Percentiles rank a stretch among this genome's conserved stretches.
Evolutionary conservation across 2,888 invertebrate genomes (phyloP).

Genomic region (Emmelina monodactyla): DNA sequence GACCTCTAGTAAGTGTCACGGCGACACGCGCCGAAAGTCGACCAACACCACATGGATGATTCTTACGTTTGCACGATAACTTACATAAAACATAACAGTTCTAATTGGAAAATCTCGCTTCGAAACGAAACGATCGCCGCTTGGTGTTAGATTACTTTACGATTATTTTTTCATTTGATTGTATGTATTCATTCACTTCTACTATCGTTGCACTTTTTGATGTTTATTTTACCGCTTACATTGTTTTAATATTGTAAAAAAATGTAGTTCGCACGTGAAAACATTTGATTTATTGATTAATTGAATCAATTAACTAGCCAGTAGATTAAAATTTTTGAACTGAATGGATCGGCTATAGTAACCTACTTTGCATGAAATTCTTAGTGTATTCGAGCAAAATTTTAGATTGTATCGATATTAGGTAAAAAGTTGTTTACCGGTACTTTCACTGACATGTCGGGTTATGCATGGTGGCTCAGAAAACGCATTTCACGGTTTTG

Average conservation of each 20-base stretch:
- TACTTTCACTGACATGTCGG: too few relatives aligned
- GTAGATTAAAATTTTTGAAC: slow-evolving; percentile 46
- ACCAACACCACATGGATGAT: slow-evolving; percentile 57
- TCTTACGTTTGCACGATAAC: slow-evolving; percentile 58
- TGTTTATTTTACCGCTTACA: slow-evolving; percentile 39
- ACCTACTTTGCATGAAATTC: slow-evolving; percentile 42
- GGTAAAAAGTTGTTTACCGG: background rate
- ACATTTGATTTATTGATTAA: slow-evolving; percentile 28
- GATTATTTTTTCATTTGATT: slow-evolving; percentile 30
- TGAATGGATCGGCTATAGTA: slow-evolving; percentile 38
- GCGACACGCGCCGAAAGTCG: slow-evolving; percentile 45
- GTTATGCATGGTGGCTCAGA: background rate
- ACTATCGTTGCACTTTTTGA: slow-evolving; percentile 54
- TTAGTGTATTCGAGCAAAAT: background rate
- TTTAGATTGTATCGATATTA: too few relatives aligned
- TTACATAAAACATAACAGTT: slow-evolving; percentile 22
- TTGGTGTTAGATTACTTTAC: slow-evolving; percentile 43
- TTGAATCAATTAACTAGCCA: slow-evolving; percentile 44
- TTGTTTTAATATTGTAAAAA: slow-evolving; percentile 10
- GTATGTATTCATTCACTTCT: slow-evolving; percentile 50
- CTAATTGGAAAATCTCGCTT: slow-evolving; percentile 54
- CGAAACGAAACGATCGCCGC: slow-evolving; percentile 47
- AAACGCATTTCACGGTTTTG: too few relatives aligned
- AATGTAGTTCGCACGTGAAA: slow-evolving; percentile 36
- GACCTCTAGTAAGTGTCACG: slow-evolving; percentile 91